These are phyloP conservation scores for Cheilosia vulpina DNA, from an alignment of 2,888 invertebrate genomes.

Conservation along the genomic window DNA sequence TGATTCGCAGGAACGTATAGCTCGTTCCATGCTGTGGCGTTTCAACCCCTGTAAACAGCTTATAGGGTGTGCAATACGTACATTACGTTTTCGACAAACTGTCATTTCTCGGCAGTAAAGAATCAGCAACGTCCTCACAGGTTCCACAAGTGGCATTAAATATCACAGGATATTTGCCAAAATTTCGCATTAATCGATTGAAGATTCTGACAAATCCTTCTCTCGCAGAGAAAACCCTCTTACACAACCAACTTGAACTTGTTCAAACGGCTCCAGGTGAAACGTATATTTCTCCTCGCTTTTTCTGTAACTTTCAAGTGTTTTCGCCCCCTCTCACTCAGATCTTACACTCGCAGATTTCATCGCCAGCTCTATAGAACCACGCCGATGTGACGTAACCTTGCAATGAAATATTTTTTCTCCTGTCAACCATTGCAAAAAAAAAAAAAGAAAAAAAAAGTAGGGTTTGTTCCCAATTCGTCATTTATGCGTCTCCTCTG, in stretches of 20 bases:
- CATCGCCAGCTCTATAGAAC: constrained; percentile 1
- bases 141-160: no score
- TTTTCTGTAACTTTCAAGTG: constrained; percentile 2
- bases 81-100: no score
- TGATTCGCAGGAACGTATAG: no score
- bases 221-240: neutral
- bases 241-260: constrained; percentile 40
- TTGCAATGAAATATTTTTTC: constrained; percentile 59
- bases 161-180: constrained; percentile 3
- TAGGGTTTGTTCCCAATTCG: constrained; percentile 41
- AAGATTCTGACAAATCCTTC: no score
- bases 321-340: neutral
- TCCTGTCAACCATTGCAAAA: constrained; percentile 30
- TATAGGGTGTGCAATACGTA: no score
- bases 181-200: neutral
- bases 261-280: constrained; percentile 17
- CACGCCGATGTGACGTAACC: constrained; percentile 52
- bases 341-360: neutral
- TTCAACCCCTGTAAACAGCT: no score
- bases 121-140: no score
- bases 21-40: no score
- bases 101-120: no score
- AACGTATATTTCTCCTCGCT: neutral
- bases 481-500: neutral
- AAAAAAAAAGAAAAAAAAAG: constrained; percentile 13